A percentile compares a stretch with the other conserved stretches of the same genome.
These are phyloP conservation scores for Sisor rabdophorus DNA, from an alignment of 2,113 vertebrate genomes.

Conservation along the genomic window DNA sequence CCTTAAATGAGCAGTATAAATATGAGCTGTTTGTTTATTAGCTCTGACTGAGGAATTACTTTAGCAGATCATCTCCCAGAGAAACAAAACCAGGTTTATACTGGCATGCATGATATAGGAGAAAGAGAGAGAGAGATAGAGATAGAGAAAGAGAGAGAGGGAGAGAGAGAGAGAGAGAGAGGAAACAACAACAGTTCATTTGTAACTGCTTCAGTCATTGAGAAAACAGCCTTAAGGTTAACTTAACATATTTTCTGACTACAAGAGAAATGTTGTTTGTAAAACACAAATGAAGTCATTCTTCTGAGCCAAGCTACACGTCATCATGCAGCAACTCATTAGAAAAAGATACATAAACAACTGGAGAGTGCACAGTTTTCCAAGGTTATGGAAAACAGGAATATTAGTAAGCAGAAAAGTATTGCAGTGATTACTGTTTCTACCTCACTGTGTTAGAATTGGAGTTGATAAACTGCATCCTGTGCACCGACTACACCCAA, in stretches of 20 bases:
- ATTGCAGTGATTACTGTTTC: neutral
- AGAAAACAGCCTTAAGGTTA: slow-evolving; percentile 33
- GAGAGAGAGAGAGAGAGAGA: slow-evolving; percentile 33
- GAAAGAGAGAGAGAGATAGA: slow-evolving; percentile 41
- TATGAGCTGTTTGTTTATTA: slow-evolving; percentile 9
- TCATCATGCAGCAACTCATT: slow-evolving; percentile 18
- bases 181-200: slow-evolving; percentile 25
- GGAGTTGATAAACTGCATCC: no score
- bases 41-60: neutral
- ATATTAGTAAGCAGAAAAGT: neutral
- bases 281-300: slow-evolving; percentile 34
- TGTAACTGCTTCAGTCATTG: slow-evolving; percentile 24
- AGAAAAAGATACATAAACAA: slow-evolving; percentile 25
- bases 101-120: slow-evolving; percentile 20
- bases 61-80: neutral
- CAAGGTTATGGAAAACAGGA: neutral
- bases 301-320: slow-evolving; percentile 23
- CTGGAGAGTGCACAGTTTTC: neutral
- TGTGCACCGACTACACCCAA: no score
- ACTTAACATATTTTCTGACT: slow-evolving; percentile 37
- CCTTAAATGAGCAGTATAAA: neutral
- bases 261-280: slow-evolving; percentile 26
- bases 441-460: no score
- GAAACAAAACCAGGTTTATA: slow-evolving; percentile 25
- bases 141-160: slow-evolving; percentile 29